These are phyloP conservation scores for Lutraria lutraria DNA, from an alignment of 2,888 invertebrate species.

Conservation along the genomic window DNA sequence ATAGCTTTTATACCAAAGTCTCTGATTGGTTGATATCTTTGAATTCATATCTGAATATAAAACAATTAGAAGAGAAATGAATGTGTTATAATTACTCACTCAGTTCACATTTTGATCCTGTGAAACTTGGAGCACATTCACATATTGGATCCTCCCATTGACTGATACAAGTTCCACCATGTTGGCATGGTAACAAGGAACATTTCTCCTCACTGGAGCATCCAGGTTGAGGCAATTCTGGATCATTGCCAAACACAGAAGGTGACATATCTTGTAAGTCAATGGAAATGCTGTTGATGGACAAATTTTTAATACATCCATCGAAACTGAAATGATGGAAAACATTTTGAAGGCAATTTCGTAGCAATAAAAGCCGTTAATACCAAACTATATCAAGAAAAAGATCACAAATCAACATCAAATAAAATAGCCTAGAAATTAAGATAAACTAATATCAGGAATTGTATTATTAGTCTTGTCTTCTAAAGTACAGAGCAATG, in stretches of 20 bases:
- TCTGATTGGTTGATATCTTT: no score
- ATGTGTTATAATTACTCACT: slow-evolving; percentile 62
- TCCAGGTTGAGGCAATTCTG: slow-evolving; percentile 75
- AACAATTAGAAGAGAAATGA: no score
- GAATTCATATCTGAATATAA: no score
- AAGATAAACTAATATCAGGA: no score
- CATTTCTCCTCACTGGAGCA: slow-evolving; percentile 81
- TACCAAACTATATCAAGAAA: no score
- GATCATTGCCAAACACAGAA: slow-evolving; percentile 82
- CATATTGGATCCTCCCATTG: slow-evolving; percentile 78
- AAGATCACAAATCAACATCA: no score
- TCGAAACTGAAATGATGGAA: slow-evolving; percentile 75
- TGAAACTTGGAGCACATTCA: slow-evolving; percentile 74
- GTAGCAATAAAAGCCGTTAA: no score
- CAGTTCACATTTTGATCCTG: slow-evolving; percentile 76
- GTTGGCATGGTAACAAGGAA: slow-evolving; percentile 74
- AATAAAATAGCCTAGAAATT: no score
- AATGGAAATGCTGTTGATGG: slow-evolving; percentile 74
- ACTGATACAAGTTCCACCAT: slow-evolving; percentile 73
- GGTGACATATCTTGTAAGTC: slow-evolving; percentile 70
- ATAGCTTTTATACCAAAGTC: no score
- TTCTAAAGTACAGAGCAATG: no score
- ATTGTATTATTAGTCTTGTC: no score
- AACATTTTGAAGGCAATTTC: no score
- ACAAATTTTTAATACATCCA: slow-evolving; percentile 82